Base-by-base conservation (phyloP, 2,888 invertebrate genomes). In the Azorinus chamasolen region DNA sequence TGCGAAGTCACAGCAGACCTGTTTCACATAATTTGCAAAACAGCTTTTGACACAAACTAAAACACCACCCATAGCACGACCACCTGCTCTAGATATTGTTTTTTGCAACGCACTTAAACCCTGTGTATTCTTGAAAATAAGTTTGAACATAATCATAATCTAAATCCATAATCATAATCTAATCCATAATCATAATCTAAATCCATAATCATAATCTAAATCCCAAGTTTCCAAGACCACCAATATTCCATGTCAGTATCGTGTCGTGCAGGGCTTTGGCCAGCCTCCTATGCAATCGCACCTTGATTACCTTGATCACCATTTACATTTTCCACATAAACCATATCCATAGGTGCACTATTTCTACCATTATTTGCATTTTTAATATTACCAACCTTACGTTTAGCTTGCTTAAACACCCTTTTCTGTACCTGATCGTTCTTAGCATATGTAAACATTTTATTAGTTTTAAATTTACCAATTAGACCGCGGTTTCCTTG, bases 181-280 rank as follows among this genome's bases (percentile, higher is more conserved):
- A 22, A 20, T 16, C 20, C 10, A 22, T 57, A n/a, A 0, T 24
- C 24, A n/a, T 22, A 10, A 66, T 1, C 10, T 24, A 20, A 39
- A 25, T 22, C 39, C 12, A 48, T 6, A 18, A 18, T 48, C 48
- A 45, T n/a, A 45, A 8, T 10, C 8, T 48, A 22, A 22, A 12
- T 22, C 20, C 48, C 48, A 48, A 22, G 48, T 48, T n/a, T 48
- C 48, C 20, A 22, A 24, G 4, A 48, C 20, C 20, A 20, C 20
- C 20, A 48, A 50, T 50, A 57, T 66, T 66, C 65, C 57, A 66
- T 10, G 32, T 39, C 22, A 66, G 12, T 10, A 8, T 54, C n/a
- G n/a, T n/a, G n/a, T n/a, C n/a, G 64, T 64, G 64, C 12, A 24
- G 54, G 18, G 64, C 64, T 39, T 64, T 41, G 64, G 32, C 65